phyloP scores from a whole-genome alignment of 2,113 vertebrate genomes.

The Gambusia holbrooki region DNA sequence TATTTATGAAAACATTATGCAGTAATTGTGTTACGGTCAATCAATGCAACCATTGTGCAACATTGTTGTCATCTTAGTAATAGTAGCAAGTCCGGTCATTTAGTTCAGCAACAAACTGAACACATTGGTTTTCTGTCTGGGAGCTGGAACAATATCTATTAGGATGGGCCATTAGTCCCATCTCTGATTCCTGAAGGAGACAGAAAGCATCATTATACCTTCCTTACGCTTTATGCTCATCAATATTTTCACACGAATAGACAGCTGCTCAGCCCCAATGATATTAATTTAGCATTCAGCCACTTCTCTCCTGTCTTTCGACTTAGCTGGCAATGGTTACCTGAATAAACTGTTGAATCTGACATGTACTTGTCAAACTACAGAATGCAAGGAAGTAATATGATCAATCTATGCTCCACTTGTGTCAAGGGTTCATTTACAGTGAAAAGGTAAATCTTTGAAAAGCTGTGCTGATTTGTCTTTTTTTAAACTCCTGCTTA shows the following conservation, averaged over 20 bases:
- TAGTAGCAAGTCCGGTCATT: too few species aligned
- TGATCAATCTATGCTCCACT: slow-evolving; percentile 40
- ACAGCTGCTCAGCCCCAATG: not conserved
- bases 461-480: slow-evolving; percentile 34
- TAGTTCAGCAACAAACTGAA: not conserved
- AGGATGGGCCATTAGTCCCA: not conserved
- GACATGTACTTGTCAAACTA: slow-evolving; percentile 35
- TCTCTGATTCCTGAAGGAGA: not conserved
- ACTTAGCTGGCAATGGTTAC: slow-evolving; percentile 39
- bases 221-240: not conserved
- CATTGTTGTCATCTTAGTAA: too few species aligned
- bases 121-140: not conserved
- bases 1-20: too few species aligned
- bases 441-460: slow-evolving; percentile 36
- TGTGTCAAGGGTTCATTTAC: slow-evolving; percentile 69
- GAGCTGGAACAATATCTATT: not conserved
- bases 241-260: not conserved
- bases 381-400: slow-evolving; percentile 37
- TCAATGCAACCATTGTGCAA: too few species aligned
- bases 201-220: not conserved
- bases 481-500: slow-evolving; percentile 25
- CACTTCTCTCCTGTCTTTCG: slow-evolving; percentile 5
- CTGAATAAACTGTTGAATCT: slow-evolving; percentile 32
- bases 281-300: slow-evolving; percentile 33
- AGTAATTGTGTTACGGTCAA: too few species aligned